phyloP scores from a whole-genome alignment of 2,113 vertebrate genomes.

The Glareola pratincola region DNA sequence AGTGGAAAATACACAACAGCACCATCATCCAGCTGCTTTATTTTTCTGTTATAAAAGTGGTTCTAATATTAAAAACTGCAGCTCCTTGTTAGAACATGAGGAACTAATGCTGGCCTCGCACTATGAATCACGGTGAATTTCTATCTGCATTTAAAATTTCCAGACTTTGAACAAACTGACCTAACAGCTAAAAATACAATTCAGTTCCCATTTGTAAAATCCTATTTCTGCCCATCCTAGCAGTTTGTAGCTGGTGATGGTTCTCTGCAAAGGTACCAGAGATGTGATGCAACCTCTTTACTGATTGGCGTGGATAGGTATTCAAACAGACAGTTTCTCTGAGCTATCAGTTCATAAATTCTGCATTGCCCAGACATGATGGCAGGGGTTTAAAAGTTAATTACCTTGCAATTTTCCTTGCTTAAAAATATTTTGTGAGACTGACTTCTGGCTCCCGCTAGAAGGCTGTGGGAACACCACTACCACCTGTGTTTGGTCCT shows the following conservation, averaged over 20 bases:
- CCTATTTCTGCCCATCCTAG: background rate
- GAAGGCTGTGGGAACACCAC: background rate
- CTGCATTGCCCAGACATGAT: background rate
- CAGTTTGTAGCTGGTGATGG: background rate
- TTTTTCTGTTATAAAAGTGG: background rate
- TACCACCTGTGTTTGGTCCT: background rate
- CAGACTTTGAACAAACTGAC: conserved; percentile 22
- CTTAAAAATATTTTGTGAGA: background rate
- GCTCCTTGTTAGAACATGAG: background rate
- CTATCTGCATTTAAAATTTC: background rate
- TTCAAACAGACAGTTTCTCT: background rate
- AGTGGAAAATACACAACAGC: background rate
- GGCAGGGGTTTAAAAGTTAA: background rate
- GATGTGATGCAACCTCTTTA: background rate
- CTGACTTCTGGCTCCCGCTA: background rate
- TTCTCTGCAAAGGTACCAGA: background rate
- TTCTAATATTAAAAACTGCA: background rate
- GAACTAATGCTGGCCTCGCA: background rate
- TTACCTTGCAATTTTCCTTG: background rate
- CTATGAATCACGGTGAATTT: conserved; percentile 4
- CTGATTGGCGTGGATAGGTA: background rate
- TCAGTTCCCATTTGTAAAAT: background rate
- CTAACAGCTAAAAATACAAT: conserved; percentile 27
- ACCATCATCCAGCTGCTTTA: background rate
- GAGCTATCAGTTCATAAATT: background rate